Evolutionary conservation across 2,888 invertebrate species (phyloP).

Genomic region (Plagodis dolabraria): DNA sequence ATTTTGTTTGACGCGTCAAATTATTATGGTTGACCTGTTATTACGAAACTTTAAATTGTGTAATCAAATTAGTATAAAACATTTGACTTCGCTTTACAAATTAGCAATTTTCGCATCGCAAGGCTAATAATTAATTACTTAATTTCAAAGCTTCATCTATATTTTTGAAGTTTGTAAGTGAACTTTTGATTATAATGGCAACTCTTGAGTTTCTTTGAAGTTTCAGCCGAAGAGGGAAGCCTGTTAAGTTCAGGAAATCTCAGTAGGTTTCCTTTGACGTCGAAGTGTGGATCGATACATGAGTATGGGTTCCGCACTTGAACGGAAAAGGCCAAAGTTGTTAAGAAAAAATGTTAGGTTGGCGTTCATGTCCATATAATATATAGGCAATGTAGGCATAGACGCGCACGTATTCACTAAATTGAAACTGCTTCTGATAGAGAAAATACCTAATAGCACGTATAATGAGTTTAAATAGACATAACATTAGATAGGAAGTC

Average conservation of each 20-base stretch:
- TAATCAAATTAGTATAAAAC: background rate
- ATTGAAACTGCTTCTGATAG: too few relatives aligned
- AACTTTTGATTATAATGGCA: conserved; percentile 28
- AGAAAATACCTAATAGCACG: too few relatives aligned
- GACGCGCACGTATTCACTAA: background rate
- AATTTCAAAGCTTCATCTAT: conserved; percentile 17
- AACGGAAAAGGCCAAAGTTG: conserved; percentile 21
- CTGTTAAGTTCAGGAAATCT: conserved; percentile 36
- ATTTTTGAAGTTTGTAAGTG: conserved; percentile 21
- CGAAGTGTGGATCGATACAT: conserved; percentile 29
- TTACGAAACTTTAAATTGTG: background rate
- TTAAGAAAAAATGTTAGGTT: conserved; percentile 15
- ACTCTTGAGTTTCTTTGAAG: conserved; percentile 29
- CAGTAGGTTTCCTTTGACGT: conserved; percentile 34
- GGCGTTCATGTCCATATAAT: background rate
- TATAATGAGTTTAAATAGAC: too few relatives aligned
- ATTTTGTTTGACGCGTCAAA: too few relatives aligned
- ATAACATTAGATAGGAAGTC: too few relatives aligned
- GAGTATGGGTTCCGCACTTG: conserved; percentile 34
- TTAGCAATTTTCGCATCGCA: conserved; percentile 14
- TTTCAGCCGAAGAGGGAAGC: conserved; percentile 25
- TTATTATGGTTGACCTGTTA: too few relatives aligned
- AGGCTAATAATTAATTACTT: conserved; percentile 18
- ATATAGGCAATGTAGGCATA: background rate
- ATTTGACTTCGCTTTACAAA: conserved; percentile 9